Evolutionary conservation across 1,140 invertebrate genomes (phyloP).

Genomic region (Drosophila chauvacae): DNA sequence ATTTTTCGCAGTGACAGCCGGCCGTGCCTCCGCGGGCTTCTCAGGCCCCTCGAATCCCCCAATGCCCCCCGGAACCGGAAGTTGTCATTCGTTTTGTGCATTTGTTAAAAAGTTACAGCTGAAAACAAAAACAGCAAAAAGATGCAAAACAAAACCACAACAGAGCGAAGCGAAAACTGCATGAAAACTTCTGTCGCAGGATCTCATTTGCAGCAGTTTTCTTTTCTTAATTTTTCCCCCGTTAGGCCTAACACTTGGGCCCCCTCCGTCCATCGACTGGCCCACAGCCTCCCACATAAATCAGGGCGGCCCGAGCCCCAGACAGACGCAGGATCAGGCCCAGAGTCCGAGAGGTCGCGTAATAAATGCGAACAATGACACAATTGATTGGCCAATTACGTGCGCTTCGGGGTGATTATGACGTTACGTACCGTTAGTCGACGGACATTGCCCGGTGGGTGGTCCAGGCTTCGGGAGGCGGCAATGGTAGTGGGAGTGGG

Average conservation of each 20-base stretch:
- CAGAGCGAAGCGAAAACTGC: slow-evolving; percentile 56
- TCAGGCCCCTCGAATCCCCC: background rate
- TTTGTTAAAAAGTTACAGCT: slow-evolving; percentile 77
- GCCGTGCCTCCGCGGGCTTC: slow-evolving; percentile 26
- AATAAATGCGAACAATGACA: slow-evolving; percentile 84
- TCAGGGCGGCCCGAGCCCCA: slow-evolving; percentile 47
- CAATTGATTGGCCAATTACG: slow-evolving; percentile 84
- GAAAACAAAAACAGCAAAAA: slow-evolving; percentile 59
- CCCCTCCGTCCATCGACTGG: background rate
- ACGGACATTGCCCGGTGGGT: slow-evolving; percentile 24
- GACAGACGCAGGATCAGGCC: slow-evolving; percentile 22
- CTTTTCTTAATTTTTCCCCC: slow-evolving; percentile 17
- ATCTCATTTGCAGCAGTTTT: slow-evolving; percentile 45
- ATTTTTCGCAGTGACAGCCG: slow-evolving; percentile 82
- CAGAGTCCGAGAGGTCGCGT: slow-evolving; percentile 67
- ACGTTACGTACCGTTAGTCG: slow-evolving; percentile 79
- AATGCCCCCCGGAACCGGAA: slow-evolving; percentile 66
- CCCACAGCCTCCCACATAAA: slow-evolving; percentile 54
- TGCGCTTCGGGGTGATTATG: slow-evolving; percentile 81
- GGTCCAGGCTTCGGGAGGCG: slow-evolving; percentile 3
- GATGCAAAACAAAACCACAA: slow-evolving; percentile 37
- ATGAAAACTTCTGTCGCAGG: slow-evolving; percentile 68
- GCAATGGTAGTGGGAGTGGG: slow-evolving; percentile 14
- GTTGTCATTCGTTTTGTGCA: slow-evolving; percentile 83
- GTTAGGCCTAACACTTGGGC: slow-evolving; percentile 41